These are phyloP conservation scores for Tillus elongatus DNA, from an alignment of 2,888 invertebrate genomes.

Conservation along the genomic window DNA sequence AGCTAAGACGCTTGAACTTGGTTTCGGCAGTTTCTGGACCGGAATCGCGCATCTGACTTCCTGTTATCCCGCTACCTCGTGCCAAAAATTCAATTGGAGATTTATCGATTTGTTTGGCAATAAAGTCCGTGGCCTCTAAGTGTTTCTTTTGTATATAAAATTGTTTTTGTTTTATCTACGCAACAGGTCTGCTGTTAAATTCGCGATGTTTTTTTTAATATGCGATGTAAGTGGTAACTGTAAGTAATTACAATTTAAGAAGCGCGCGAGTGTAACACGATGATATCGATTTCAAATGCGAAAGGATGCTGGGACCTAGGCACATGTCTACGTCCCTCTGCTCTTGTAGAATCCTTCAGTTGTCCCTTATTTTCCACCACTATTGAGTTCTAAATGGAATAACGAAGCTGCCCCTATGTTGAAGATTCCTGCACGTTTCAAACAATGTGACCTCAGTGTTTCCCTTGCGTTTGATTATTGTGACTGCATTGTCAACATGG, in stretches of 20 bases:
- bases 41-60: too few species aligned
- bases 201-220: constrained; percentile 35
- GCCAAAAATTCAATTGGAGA: too few species aligned
- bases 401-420: constrained; percentile 44
- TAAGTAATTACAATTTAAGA: constrained; percentile 31
- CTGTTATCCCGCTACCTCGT: too few species aligned
- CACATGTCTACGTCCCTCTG: constrained; percentile 37
- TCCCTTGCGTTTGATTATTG: constrained; percentile 46
- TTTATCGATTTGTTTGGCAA: constrained; percentile 24
- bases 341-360: constrained; percentile 40
- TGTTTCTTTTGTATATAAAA: constrained; percentile 14
- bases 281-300: constrained; percentile 36
- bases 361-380: constrained; percentile 39
- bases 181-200: too few species aligned
- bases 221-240: constrained; percentile 36
- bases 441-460: constrained; percentile 46
- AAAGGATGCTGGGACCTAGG: constrained; percentile 35
- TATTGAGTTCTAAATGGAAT: constrained; percentile 41
- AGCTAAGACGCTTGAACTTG: too few species aligned
- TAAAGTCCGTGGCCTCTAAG: constrained; percentile 16
- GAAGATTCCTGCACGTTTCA: constrained; percentile 46
- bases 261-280: constrained; percentile 30
- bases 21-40: too few species aligned
- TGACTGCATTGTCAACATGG: constrained; percentile 63
- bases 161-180: constrained; percentile 29